phyloP scores from a whole-genome alignment of 2,888 invertebrate species.

The Drosophila fungiperda region DNA sequence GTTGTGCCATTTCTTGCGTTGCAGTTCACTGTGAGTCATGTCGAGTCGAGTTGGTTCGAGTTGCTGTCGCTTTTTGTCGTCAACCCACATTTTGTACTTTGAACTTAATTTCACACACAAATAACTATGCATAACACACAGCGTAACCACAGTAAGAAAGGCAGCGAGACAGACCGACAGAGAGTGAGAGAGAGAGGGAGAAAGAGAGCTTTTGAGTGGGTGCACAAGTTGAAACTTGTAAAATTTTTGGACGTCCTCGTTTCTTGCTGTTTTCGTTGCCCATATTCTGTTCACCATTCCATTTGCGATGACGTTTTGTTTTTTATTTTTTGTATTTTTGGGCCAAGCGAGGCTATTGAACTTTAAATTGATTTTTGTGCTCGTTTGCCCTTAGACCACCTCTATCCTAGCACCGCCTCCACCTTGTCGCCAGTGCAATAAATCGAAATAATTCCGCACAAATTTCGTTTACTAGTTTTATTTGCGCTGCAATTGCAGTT shows the following conservation, averaged over 20 bases:
- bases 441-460: constrained; percentile 65
- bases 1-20: constrained; percentile 46
- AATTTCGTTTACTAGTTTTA: constrained; percentile 23
- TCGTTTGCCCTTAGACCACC: constrained; percentile 40
- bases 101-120: constrained; percentile 72
- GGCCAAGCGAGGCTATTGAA: constrained; percentile 75
- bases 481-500: constrained; percentile 33
- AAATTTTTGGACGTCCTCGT: constrained; percentile 50
- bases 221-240: constrained; percentile 66
- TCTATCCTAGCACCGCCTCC: not conserved
- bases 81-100: constrained; percentile 76
- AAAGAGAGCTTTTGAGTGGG: constrained; percentile 25
- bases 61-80: constrained; percentile 40
- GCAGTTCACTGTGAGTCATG: constrained; percentile 25
- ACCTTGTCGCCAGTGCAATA: constrained; percentile 65
- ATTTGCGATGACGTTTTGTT: constrained; percentile 23
- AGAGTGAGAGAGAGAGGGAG: constrained; percentile 1
- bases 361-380: constrained; percentile 78
- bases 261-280: constrained; percentile 43
- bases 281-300: constrained; percentile 6
- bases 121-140: constrained; percentile 42
- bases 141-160: constrained; percentile 2
- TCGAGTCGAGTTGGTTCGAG: constrained; percentile 2
- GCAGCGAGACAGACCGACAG: not conserved
- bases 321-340: constrained; percentile 38